Conservation (phyloP, 1,140 invertebrate genomes). For the Drosophila sechellia region DNA sequence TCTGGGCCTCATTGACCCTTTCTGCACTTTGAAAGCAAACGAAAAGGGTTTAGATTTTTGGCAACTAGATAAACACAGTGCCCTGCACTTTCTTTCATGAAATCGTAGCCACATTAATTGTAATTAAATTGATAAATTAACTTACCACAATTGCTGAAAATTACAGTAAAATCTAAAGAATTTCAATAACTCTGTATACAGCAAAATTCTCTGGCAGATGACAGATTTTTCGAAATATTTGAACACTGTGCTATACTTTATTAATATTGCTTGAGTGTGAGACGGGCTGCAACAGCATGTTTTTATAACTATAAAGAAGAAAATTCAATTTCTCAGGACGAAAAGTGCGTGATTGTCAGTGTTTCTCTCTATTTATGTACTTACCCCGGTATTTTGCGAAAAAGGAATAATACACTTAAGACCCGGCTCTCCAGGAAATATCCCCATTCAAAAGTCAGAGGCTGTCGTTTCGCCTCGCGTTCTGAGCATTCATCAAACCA, state of each 20-base stretch:
- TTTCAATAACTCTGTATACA: background rate
- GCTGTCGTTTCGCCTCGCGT: constrained; percentile 6
- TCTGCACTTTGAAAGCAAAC: constrained; percentile 20
- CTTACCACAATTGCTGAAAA: background rate
- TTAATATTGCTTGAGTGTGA: constrained; percentile 8
- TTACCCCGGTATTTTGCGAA: background rate
- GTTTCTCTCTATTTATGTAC: constrained; percentile 11
- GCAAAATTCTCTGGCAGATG: background rate
- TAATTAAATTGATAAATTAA: background rate
- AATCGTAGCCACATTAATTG: background rate
- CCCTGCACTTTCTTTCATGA: background rate
- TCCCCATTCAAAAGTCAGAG: constrained; percentile 43
- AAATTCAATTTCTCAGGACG: constrained; percentile 23
- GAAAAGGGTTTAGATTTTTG: constrained; percentile 54
- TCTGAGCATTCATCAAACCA: constrained; percentile 61
- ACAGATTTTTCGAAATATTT: background rate
- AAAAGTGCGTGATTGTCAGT: background rate
- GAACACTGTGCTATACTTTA: background rate
- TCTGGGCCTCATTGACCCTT: constrained; percentile 54
- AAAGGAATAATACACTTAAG: background rate
- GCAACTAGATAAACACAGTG: background rate
- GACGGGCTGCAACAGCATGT: background rate
- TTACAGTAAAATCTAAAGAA: background rate
- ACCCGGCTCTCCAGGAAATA: constrained; percentile 8
- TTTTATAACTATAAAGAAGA: constrained; percentile 10